Base-by-base conservation (phyloP, 2,113 vertebrate genomes). In the Megalops atlanticus region DNA sequence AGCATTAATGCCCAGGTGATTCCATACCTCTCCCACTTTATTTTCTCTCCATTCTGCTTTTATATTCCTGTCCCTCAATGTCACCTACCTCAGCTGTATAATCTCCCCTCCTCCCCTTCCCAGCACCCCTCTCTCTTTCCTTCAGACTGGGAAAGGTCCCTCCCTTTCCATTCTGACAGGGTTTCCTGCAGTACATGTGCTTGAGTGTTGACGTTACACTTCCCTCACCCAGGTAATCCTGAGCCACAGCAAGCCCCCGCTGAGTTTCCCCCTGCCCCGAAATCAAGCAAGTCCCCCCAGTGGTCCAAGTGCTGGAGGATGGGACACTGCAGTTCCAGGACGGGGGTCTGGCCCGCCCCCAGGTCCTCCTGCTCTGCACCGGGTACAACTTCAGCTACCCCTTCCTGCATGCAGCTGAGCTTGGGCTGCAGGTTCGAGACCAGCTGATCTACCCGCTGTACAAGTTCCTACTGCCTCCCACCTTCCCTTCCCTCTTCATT, bases 301-400 rank as follows among this genome's bases (percentile, higher is more conserved):
- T 93, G 64, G 79, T 36, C 74, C 77, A 81, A 11, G 87, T 94
- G 0, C 76, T 88, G 0, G 74, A 91, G 1, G 80, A 92, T 16
- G 90, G 89, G 4, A 79, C 87, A 0, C 21, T 93, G 33, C 81
- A 81, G 18, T 92, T 93, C 77, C 85, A 88, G 86, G 94, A 95
- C 1, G 91, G 91, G 43, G 90, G 83, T 0, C 45, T 83, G 79
- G 39, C 70, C 38, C 0, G 33, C 0, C 90, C 93, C 0, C 91
- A 95, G 15, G 86, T 89, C 3, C 86, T 95, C 82, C 86, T 96
- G 41, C 87, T 95, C 84, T 95, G 95, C 82, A 96, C 95, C 0
- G 95, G 95, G 0, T 95, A 96, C 83, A 93, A 89, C 64, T 95
- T 93, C 88, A 86, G 49, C 35, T 95, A 86, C 64, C 92, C 92